Percentiles rank a stretch among this genome's conserved stretches.
Evolutionary conservation across 1,140 invertebrate species (phyloP).

Genomic region (Habropoda laboriosa): DNA sequence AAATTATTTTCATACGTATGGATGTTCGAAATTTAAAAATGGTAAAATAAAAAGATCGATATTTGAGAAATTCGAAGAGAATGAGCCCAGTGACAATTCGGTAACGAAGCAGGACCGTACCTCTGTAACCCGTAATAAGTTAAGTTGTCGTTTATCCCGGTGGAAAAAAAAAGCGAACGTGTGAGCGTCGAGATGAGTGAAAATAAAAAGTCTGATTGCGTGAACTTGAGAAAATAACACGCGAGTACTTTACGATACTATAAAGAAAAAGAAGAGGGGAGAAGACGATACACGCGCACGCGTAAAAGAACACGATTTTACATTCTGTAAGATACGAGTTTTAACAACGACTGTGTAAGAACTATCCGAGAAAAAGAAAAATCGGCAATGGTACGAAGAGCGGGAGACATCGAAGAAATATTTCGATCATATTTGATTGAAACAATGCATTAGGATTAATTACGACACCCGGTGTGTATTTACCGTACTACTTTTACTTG

Average conservation of each 20-base stretch:
- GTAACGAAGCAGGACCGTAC: slow-evolving; percentile 12
- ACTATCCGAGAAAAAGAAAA: not conserved
- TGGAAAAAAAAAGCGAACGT: slow-evolving; percentile 17
- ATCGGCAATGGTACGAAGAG: not conserved
- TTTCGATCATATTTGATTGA: not conserved
- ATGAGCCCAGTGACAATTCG: not conserved
- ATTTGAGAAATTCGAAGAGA: no score
- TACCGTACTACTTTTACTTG: not conserved
- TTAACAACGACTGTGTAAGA: not conserved
- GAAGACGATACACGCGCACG: not conserved
- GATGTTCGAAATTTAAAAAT: no score
- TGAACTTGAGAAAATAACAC: not conserved
- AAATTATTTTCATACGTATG: not conserved
- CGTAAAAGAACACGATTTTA: slow-evolving; percentile 8
- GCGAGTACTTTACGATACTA: not conserved
- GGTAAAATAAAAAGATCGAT: not conserved
- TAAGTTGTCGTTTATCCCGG: slow-evolving; percentile 65
- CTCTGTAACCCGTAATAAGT: slow-evolving; percentile 53
- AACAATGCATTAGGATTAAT: not conserved
- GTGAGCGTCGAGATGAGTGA: slow-evolving; percentile 23
- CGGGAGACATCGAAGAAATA: not conserved
- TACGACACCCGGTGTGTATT: not conserved
- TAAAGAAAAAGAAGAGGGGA: not conserved
- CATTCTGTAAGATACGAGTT: slow-evolving; percentile 40
- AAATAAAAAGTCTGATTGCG: slow-evolving; percentile 8